Evolutionary conservation across 2,888 invertebrate species (phyloP), one percentile per base, ranked within the genome.

Genomic region (Mimas tiliae): DNA sequence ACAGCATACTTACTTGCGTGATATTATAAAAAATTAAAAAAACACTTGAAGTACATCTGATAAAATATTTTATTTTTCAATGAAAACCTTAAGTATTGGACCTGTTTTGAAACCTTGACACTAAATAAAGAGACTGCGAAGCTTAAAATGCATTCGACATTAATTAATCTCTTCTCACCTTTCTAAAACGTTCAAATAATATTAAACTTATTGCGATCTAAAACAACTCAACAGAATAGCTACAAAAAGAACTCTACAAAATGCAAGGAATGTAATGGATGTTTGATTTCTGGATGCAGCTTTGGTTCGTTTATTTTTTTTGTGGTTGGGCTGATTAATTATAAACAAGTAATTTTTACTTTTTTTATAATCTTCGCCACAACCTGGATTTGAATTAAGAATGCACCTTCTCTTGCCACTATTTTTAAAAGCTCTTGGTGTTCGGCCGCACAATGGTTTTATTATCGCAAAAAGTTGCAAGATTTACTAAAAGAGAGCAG

Each of bases 91-190:
- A 42, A 19, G 16, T 14, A 42, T 16, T 58, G 19, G 12, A 58
- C 58, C 9, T 16, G 55, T 38, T 55, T 55, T 8, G 19, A 12
- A 58, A 21, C 58, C 58, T 58, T 58, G 58, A 42, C 58, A 58
- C 42, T n/a, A 50, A 19, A 12, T 6, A 42, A 12, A 19, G 42
- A 38, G 19, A 58, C 16, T 19, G 11, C 16, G 42, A 58, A 16
- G 42, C 11, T 58, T 9, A 58, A 12, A 58, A 38, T 58, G 55
- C 19, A 42, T 58, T 58, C 38, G 16, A 19, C 19, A 58, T 58
- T 38, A 42, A 58, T 58, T 19, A 58, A 58, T 42, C 58, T 4
- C 42, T 42, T 58, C 55, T n/a, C n/a, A 42, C 58, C 58, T 58
- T 58, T 58, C 58, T 58, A 58, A 55, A 55, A 38, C 34, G 38